Base-by-base conservation (phyloP, 1,140 invertebrate species). In the Brachionus calyciflorus region DNA sequence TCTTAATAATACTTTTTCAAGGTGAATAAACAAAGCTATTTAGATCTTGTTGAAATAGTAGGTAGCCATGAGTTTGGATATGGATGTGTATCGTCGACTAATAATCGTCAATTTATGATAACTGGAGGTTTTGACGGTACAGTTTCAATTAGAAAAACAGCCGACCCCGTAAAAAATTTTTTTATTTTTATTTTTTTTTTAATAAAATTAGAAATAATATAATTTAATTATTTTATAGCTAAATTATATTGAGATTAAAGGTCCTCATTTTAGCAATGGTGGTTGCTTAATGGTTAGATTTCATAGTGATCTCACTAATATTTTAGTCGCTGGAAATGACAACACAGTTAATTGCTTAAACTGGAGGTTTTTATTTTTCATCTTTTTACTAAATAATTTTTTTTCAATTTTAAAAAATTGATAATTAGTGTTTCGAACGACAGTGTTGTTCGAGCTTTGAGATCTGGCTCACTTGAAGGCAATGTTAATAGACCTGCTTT, bases 41-140 rank as follows among this genome's bases (percentile, higher is more conserved):
- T 73, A 12, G 69, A 73, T 10, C 28, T 51, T 28, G 19, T 51
- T 19, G 69, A 55, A 24, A 21, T 49, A 33, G 30, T 51, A 9
- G 69, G 69, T 51, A 55, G 46, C n/a, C 69, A 73, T 14, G 69
- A 73, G 9, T 73, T 73, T 51, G 69, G 69, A 17, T 73, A 73
- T 19, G 69, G 69, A 19, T 55, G 44, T 14, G 19, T 73, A 21
- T 40, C 46, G 19, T 33, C 28, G 2, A 51, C 69, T 19, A 41
- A 51, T 14, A 73, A 73, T 12, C 24, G 19, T 9, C 46, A 73
- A 6, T 55, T 73, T 73, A 28, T 73, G 46, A 9, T 51, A 17
- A 37, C 44, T 5, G 69, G 10, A 17, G 69, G 69, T n/a, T 28
- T 73, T 41, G 69, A 73, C 30, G 69, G 46, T 14, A 73, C 46